Evolutionary conservation across 2,888 invertebrate species (phyloP), one percentile per base, ranked within the genome.

Genomic region (Leucophora obtusa): DNA sequence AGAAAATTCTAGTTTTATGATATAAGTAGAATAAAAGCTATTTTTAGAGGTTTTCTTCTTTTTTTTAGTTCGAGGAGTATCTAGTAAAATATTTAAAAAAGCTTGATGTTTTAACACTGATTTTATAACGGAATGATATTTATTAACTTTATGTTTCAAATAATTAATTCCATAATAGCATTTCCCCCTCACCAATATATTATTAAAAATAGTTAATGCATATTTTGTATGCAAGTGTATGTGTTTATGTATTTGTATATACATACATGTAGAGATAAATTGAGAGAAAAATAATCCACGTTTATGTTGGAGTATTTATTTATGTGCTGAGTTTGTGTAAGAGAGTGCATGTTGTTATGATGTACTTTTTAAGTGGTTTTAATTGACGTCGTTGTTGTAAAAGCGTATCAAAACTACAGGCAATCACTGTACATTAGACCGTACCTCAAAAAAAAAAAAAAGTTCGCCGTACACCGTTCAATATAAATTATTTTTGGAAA

Each of bases 351-450:
- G 35, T 15, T 62, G 33, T 56, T 66, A 63, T 68, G 56, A 82
- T 83, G 81, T 79, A 73, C 83, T 85, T 84, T 86, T 87, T 87
- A 87, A 88, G 86, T 87, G 87, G 85, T 86, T 87, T 89, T 88
- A 89, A 89, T 89, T 89, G 89, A 87, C 85, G 85, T 84, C 85
- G 85, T 82, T 82, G 81, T 70, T 69, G 53, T 68, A 66, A 68
- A 73, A 60, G 70, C 74, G 15, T 70, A 59, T 28, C 28, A 59
- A 68, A 66, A 28, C 28, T 33, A 58, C 15, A 50, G 58, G 28
- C 51, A 74, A 74, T 66, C 58, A 66, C 66, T 50, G 62, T 50
- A n/a, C n/a, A n/a, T n/a, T n/a, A n/a, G n/a, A n/a, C n/a, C n/a
- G n/a, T n/a, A n/a, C n/a, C n/a, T n/a, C n/a, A n/a, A n/a, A n/a